phyloP scores from a whole-genome alignment of 2,888 invertebrate genomes.

The Cantharis lateralis region DNA sequence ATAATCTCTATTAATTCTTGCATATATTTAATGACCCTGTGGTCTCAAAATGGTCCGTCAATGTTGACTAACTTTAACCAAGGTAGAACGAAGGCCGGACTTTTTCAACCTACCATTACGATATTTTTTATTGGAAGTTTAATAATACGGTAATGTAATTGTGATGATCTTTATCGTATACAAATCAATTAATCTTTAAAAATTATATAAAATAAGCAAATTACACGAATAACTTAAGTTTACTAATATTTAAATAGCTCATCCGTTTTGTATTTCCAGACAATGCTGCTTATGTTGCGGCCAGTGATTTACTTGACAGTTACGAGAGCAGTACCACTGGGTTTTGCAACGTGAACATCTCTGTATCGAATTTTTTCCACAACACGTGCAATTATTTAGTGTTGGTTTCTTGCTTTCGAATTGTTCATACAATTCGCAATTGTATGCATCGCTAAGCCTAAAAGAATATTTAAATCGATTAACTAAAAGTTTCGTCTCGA shows the following conservation, averaged over 20 bases:
- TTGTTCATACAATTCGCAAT: constrained; percentile 69
- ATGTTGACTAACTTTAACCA: too few species aligned
- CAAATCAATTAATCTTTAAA: too few species aligned
- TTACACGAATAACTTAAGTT: not conserved
- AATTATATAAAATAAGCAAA: not conserved
- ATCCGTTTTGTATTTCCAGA: constrained; percentile 11
- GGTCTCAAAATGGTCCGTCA: too few species aligned
- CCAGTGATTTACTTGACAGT: constrained; percentile 88
- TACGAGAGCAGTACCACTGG: constrained; percentile 84
- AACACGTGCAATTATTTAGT: constrained; percentile 68
- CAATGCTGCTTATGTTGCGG: constrained; percentile 75
- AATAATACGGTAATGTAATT: too few species aligned
- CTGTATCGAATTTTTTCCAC: constrained; percentile 75
- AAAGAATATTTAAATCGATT: constrained; percentile 21
- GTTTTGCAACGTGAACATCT: constrained; percentile 84
- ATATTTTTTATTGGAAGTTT: too few species aligned
- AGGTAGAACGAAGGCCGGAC: too few species aligned
- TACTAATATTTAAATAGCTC: not conserved
- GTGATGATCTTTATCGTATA: too few species aligned
- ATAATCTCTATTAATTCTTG: too few species aligned
- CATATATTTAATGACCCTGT: too few species aligned
- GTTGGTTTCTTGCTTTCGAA: constrained; percentile 58
- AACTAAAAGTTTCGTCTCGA: not conserved
- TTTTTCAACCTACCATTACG: too few species aligned
- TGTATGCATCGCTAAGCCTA: constrained; percentile 71